Evolutionary conservation across 1,140 invertebrate genomes (phyloP), one percentile per base, ranked within the genome.

Genomic region (Diuraphis noxia): DNA sequence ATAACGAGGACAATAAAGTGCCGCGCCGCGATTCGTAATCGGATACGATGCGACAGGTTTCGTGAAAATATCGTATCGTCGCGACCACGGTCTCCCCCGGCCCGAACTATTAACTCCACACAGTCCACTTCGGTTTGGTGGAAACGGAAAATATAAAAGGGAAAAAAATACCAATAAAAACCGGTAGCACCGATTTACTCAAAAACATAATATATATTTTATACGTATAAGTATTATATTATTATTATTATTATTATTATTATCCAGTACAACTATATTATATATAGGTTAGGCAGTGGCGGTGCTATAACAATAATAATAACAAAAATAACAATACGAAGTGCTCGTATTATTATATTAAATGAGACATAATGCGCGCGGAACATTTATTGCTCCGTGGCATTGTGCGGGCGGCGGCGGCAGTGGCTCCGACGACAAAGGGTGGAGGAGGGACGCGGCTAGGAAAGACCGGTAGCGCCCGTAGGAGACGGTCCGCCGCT

Each of bases 401-500:
- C 41, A 46, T 86, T 86, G 84, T 86, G 84, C n/a, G n/a, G 84
- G 82, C 82, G 79, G 79, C 38, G 34, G n/a, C 63, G 63, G 63
- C 30, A 9, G 25, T 2, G 40, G 10, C 81, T 41, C 79, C 23
- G 40, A 43, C 82, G 82, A 84, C 40, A 34, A 49, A 46, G 25
- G 19, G n/a, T 6, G 56, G 56, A 1, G 56, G n/a, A 17, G 30
- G 30, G 21, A n/a, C 6, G n/a, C 19, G 17, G 40, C 38, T 13
- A 49, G 25, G 41, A 40, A 82, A 90, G 63, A 90, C 88, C 88
- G n/a, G 88, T 90, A 90, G 88, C 72, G 56, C 87, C 46, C 46
- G 46, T 21, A 49, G 77, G 17, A 91, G 77, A 46, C 89, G 41
- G 63, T 17, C 41, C 41, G 89, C 34, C 43, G 72, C 77, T 30